Evolutionary conservation across 2,888 invertebrate genomes (phyloP).

Genomic region (Lapara coniferarum): DNA sequence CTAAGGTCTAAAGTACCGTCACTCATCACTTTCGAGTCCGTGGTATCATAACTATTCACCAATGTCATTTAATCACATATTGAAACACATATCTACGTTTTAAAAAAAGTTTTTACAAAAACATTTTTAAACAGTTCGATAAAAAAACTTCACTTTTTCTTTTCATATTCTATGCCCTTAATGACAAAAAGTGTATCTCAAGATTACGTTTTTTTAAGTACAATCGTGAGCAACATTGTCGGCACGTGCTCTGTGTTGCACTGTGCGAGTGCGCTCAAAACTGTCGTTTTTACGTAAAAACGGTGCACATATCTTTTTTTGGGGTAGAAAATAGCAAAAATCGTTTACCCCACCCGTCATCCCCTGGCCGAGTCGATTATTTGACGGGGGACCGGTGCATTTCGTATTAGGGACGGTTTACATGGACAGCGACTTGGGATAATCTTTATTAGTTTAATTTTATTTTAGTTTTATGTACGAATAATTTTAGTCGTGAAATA

Average conservation of each 20-base stretch:
- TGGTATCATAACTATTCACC: conserved; percentile 50
- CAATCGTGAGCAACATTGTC: conserved; percentile 7
- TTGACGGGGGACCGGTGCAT: conserved; percentile 78
- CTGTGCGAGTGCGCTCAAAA: conserved; percentile 75
- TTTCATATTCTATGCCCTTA: not conserved
- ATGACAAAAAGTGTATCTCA: not conserved
- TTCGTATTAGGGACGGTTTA: conserved; percentile 52
- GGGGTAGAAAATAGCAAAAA: conserved; percentile 78
- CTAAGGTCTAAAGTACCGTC: conserved; percentile 57
- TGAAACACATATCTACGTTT: not conserved
- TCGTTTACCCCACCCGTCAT: conserved; percentile 66
- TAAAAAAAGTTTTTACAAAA: not conserved
- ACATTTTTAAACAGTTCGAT: not conserved
- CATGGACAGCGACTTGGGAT: conserved; percentile 46
- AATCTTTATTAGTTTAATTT: not conserved
- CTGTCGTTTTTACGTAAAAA: conserved; percentile 81
- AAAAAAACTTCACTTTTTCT: not conserved
- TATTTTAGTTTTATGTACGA: not conserved
- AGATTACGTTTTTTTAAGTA: conserved; percentile 13
- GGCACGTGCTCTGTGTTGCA: conserved; percentile 71
- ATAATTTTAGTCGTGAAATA: too few relatives aligned
- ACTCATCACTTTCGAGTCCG: conserved; percentile 55
- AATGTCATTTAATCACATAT: conserved; percentile 24
- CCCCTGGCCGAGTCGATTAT: conserved; percentile 62
- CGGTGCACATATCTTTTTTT: conserved; percentile 69